phyloP scores from a whole-genome alignment of 2,797 vertebrate species.

The Melanotaenia parkinsoni region DNA sequence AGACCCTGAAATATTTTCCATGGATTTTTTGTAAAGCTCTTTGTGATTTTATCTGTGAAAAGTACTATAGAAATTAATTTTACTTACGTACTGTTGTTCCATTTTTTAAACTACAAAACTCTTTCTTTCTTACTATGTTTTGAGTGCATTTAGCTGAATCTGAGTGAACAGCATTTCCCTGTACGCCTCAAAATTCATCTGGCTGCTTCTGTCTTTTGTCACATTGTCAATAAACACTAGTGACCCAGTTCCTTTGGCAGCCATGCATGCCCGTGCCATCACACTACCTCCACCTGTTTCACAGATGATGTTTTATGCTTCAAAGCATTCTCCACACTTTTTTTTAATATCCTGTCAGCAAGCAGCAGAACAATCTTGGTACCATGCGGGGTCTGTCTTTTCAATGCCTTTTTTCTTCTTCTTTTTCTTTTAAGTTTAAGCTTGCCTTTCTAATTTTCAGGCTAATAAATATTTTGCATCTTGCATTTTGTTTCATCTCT shows the following conservation, averaged over 20 bases:
- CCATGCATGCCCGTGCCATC: conserved; percentile 19
- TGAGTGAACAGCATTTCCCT: conserved; percentile 11
- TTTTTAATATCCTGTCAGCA: conserved; percentile 2
- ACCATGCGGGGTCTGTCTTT: background rate
- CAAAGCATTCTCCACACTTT: background rate
- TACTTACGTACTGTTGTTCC: background rate
- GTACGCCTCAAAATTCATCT: conserved; percentile 16
- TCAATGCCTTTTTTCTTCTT: background rate
- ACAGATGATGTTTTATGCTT: conserved; percentile 10
- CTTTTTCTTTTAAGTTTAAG: background rate
- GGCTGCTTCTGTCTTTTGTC: conserved; percentile 25
- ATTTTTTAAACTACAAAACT: background rate
- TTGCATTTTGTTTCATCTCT: background rate
- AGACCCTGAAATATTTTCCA: too few species aligned
- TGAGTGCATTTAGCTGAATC: background rate
- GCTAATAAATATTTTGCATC: background rate
- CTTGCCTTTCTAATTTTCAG: background rate
- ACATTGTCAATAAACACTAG: conserved; percentile 33
- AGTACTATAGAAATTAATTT: too few species aligned
- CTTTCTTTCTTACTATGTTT: background rate
- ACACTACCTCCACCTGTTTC: conserved; percentile 17
- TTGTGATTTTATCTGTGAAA: too few species aligned
- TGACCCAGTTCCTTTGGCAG: conserved; percentile 33
- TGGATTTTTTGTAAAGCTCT: too few species aligned
- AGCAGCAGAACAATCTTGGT: background rate